phyloP scores from a whole-genome alignment of 1,140 invertebrate species.

The Nebria ingens region DNA sequence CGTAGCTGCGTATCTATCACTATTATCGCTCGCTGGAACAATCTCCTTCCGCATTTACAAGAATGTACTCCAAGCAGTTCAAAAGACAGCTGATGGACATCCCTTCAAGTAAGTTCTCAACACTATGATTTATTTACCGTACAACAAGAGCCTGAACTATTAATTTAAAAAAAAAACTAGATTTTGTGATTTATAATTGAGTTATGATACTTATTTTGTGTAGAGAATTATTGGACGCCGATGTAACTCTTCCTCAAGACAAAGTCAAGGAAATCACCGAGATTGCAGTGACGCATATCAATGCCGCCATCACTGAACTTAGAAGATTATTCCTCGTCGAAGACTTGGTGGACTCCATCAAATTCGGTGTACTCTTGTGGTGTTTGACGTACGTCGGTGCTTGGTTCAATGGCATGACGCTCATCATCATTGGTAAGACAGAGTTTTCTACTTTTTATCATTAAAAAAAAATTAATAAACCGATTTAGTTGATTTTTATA shows the following conservation, averaged over 20 bases:
- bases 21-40: conserved; percentile 71
- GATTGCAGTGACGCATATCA: conserved; percentile 72
- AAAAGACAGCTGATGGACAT: conserved; percentile 94
- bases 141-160: too few relatives aligned
- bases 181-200: conserved; percentile 12
- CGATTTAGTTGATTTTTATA: too few relatives aligned
- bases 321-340: conserved; percentile 91
- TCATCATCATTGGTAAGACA: conserved; percentile 79
- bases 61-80: conserved; percentile 87
- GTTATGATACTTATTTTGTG: conserved; percentile 22
- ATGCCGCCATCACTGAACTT: conserved; percentile 67
- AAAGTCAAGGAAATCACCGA: conserved; percentile 79
- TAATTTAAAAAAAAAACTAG: background rate
- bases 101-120: conserved; percentile 80
- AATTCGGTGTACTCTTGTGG: conserved; percentile 90
- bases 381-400: conserved; percentile 90
- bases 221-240: conserved; percentile 78
- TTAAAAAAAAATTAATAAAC: too few relatives aligned
- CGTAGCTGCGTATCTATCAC: conserved; percentile 83
- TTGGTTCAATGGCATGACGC: conserved; percentile 97
- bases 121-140: too few relatives aligned
- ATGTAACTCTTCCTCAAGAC: conserved; percentile 75
- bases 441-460: too few relatives aligned
- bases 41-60: conserved; percentile 93
- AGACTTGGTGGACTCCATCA: conserved; percentile 89